Conservation (phyloP, 2,113 vertebrate species). For the Bubalus kerabau region DNA sequence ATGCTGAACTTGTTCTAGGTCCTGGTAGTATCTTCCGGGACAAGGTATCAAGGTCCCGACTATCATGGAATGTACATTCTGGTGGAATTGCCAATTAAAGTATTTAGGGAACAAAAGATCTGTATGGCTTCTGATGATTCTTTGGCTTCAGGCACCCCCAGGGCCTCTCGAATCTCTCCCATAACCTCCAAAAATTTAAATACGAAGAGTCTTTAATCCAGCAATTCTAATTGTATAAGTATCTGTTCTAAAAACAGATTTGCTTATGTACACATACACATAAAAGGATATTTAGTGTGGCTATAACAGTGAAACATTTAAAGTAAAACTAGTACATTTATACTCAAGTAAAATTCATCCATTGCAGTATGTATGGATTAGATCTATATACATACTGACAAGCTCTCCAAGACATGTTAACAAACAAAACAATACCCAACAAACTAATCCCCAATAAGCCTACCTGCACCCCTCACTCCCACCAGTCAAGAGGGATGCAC, state of each 20-base stretch:
- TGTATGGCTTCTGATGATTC: not conserved
- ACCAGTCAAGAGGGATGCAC: not conserved
- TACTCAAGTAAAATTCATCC: not conserved
- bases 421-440: not conserved
- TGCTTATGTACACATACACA: not conserved
- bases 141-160: not conserved
- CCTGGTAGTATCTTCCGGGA: not conserved
- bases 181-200: not conserved
- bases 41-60: not conserved
- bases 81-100: not conserved
- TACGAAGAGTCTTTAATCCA: not conserved
- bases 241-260: not conserved
- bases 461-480: not conserved
- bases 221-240: not conserved
- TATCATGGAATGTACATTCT: not conserved
- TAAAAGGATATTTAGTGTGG: not conserved
- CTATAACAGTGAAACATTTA: not conserved
- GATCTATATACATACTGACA: not conserved
- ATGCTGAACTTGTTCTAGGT: not conserved
- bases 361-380: not conserved
- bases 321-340: not conserved
- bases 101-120: not conserved
- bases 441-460: not conserved
- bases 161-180: not conserved
- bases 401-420: not conserved